Evolutionary conservation across 1,140 invertebrate species (phyloP), one percentile per base, ranked within the genome.

Genomic region (Drosophila bipectinata): DNA sequence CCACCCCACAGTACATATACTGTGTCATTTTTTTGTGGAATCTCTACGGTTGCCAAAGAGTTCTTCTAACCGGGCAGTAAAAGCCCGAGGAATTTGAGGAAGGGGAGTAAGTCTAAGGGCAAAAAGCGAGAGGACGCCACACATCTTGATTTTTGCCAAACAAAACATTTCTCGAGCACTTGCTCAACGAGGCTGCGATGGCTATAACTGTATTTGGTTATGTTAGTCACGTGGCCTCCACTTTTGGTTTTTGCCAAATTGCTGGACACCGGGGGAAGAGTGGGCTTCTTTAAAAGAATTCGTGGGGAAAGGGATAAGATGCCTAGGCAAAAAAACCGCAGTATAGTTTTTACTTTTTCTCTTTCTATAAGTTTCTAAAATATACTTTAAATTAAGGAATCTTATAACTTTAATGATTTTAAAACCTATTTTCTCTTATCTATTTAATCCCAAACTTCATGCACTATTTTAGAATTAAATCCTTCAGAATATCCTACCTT

Each of bases 121-220:
- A 69, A 69, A 57, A 72, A 60, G 55, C 49, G 30, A 58, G 56
- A 63, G 60, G 61, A 55, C 57, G 66, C 60, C 72, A 77, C 81
- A 85, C 82, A 87, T 85, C 82, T 87, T 87, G 82, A 87, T 87
- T 87, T 88, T 87, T 88, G 83, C 82, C 82, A 87, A 87, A 87
- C 82, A 87, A 87, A 87, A 87, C 82, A 87, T 88, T 68, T 52
- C 73, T 77, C 60, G 66, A 87, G 78, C 71, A 82, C 83, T 87
- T 78, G 78, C 64, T 71, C 57, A 57, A 26, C 56, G 64, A 57
- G 41, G 57, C 61, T 52, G 53, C 52, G 44, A 39, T 68, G 62
- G 58, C 82, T 76, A 72, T 75, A 87, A 85, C 82, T 78, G 72
- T 82, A 87, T 88, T 87, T 87, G 61, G 66, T 87, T 87, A 87